phyloP scores from a whole-genome alignment of 2,113 vertebrate genomes.

The Lagopus leucura region DNA sequence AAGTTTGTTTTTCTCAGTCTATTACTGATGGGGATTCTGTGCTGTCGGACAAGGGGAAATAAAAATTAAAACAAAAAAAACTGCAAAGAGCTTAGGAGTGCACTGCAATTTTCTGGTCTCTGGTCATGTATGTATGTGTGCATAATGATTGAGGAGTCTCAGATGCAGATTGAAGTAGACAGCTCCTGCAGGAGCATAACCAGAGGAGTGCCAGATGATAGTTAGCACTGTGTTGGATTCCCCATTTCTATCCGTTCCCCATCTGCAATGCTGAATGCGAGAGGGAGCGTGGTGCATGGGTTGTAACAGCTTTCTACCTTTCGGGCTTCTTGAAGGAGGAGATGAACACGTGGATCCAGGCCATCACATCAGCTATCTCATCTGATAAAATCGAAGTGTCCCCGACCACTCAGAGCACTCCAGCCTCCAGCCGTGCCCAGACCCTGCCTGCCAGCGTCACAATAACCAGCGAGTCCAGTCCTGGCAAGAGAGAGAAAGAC shows the following conservation, averaged over 20 bases:
- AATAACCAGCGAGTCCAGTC: slow-evolving; percentile 90
- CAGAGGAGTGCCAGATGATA: not conserved
- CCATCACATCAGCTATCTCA: slow-evolving; percentile 87
- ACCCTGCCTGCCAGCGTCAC: slow-evolving; percentile 90
- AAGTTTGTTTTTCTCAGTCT: slow-evolving; percentile 67
- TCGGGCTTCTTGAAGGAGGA: slow-evolving; percentile 86
- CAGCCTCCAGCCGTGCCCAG: slow-evolving; percentile 91
- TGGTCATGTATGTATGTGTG: not conserved
- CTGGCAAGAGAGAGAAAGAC: slow-evolving; percentile 90
- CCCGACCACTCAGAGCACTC: slow-evolving; percentile 90
- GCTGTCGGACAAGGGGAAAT: not conserved
- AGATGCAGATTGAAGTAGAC: not conserved
- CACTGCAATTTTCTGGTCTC: not conserved
- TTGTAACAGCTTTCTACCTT: slow-evolving; percentile 41
- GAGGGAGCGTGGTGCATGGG: accelerated
- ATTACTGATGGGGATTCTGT: not conserved
- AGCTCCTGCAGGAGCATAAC: not conserved
- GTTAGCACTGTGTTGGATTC: accelerated
- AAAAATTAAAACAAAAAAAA: not conserved
- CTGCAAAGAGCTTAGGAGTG: not conserved
- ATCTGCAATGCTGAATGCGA: accelerated
- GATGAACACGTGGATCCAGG: slow-evolving; percentile 98
- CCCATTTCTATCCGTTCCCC: accelerated
- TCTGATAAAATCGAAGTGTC: slow-evolving; percentile 84
- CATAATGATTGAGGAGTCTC: not conserved